phyloP scores from a whole-genome alignment of 2,797 vertebrate genomes.

The Muscicapa comitata region DNA sequence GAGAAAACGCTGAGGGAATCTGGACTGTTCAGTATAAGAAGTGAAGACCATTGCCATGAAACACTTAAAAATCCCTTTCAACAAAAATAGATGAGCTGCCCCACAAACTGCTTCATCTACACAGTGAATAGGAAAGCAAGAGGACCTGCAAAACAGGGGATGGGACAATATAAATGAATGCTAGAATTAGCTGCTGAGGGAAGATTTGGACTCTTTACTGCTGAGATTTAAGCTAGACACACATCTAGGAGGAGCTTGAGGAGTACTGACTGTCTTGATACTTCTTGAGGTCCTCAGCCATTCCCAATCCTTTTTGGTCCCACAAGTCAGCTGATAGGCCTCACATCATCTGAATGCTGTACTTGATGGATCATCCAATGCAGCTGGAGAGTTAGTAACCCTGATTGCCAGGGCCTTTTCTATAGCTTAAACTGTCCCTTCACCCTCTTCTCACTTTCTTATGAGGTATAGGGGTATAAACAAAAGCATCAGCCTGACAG shows the following conservation, averaged over 20 bases:
- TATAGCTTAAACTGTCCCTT: neutral
- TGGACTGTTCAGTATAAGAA: neutral
- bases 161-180: too few species aligned
- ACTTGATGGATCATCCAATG: accelerated
- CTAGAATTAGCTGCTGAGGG: too few species aligned
- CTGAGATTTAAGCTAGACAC: neutral
- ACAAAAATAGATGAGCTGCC: neutral
- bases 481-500: neutral
- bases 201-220: neutral
- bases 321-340: neutral
- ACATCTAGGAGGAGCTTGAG: neutral
- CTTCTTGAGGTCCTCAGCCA: neutral
- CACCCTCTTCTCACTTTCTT: neutral
- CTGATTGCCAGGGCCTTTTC: neutral
- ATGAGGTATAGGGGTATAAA: neutral
- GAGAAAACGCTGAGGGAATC: neutral
- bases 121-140: neutral
- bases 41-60: neutral
- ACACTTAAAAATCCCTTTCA: neutral
- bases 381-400: neutral
- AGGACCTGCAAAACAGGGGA: neutral
- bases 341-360: neutral
- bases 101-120: neutral
- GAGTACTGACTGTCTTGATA: neutral
- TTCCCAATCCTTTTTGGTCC: neutral